phyloP scores from a whole-genome alignment of 2,113 vertebrate genomes.

The Gallinago paraguaiae region DNA sequence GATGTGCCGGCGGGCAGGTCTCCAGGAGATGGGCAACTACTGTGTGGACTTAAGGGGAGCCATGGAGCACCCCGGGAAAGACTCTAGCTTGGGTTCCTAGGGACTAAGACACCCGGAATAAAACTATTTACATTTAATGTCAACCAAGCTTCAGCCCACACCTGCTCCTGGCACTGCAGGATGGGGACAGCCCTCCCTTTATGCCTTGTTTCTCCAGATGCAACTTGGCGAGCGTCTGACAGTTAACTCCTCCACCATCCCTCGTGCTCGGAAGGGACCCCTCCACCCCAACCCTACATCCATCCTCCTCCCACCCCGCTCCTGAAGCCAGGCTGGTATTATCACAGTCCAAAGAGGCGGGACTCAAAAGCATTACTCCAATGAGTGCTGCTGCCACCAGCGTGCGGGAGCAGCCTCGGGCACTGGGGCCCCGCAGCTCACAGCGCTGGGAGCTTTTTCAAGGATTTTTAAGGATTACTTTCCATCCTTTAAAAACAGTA shows the following conservation, averaged over 20 bases:
- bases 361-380: rapidly evolving
- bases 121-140: neutral
- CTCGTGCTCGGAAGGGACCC: neutral
- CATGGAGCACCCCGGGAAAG: neutral
- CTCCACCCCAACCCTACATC: neutral
- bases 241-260: neutral
- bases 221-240: neutral
- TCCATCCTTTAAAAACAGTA: neutral
- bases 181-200: neutral
- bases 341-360: rapidly evolving
- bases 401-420: rapidly evolving
- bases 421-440: neutral
- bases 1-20: neutral
- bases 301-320: neutral
- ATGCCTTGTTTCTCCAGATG: neutral
- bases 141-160: neutral
- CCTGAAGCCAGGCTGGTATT: neutral
- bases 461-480: neutral
- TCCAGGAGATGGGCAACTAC: neutral
- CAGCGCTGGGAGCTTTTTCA: neutral
- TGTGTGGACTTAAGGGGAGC: neutral
- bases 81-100: neutral
- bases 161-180: neutral
- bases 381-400: neutral
- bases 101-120: neutral